These are phyloP conservation scores for Onychomys arenicola DNA, from an alignment of 2,797 vertebrate genomes.

Conservation along the genomic window DNA sequence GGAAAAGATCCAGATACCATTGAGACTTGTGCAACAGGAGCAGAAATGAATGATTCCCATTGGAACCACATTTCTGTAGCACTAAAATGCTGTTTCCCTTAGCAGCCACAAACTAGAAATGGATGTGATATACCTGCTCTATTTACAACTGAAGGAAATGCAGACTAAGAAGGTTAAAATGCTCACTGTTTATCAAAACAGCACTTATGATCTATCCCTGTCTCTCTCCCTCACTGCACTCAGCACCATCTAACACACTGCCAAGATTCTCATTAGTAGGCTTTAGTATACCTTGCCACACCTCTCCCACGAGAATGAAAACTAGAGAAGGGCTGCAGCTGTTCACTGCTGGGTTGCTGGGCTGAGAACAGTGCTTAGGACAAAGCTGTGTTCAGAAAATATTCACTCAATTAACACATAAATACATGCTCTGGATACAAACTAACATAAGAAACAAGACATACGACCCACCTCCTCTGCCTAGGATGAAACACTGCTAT, in stretches of 20 bases:
- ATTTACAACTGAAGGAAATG: not conserved
- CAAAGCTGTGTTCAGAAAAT: not conserved
- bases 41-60: conserved; percentile 23
- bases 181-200: not conserved
- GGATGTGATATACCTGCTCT: not conserved
- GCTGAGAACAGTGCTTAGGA: not conserved
- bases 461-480: not conserved
- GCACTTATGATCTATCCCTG: not conserved
- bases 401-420: not conserved
- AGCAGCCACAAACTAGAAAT: conserved; percentile 12
- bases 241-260: not conserved
- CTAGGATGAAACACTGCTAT: not conserved
- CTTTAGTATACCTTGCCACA: not conserved
- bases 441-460: not conserved
- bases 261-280: not conserved
- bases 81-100: not conserved
- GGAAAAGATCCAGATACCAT: conserved; percentile 64
- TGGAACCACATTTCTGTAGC: not conserved
- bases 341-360: not conserved
- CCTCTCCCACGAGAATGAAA: not conserved
- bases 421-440: not conserved
- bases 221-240: not conserved
- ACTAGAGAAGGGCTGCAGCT: not conserved
- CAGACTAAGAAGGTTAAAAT: not conserved
- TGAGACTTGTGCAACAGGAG: conserved; percentile 45